phyloP scores from a whole-genome alignment of 2,113 vertebrate genomes.

The Colius striatus region DNA sequence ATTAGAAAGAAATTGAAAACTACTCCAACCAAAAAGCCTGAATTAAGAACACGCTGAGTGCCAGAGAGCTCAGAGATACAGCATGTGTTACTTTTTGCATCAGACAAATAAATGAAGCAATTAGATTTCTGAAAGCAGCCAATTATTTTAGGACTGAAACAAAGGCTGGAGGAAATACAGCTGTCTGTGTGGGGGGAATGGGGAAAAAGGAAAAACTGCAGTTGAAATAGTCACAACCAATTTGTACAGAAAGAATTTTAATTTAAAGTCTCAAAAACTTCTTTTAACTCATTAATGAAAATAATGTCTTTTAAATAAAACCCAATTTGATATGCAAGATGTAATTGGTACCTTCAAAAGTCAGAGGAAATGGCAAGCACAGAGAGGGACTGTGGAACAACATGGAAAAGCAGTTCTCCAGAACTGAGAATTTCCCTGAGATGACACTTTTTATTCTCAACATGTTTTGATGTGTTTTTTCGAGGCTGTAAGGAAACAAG shows the following conservation, averaged over 20 bases:
- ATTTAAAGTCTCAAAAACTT: background rate
- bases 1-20: background rate
- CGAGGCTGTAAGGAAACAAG: background rate
- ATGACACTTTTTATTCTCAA: background rate
- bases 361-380: background rate
- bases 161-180: conserved; percentile 33
- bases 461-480: background rate
- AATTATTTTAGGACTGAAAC: conserved; percentile 6
- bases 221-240: background rate
- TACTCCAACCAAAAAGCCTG: background rate
- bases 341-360: background rate
- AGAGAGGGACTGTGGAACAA: background rate
- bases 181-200: background rate
- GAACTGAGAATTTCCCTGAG: background rate
- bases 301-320: background rate
- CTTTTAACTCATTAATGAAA: background rate
- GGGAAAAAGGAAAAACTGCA: background rate
- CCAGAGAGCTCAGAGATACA: background rate
- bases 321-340: background rate
- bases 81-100: background rate
- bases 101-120: conserved; percentile 20
- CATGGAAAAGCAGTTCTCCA: background rate
- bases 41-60: background rate
- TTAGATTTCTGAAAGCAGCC: conserved; percentile 27
- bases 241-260: background rate